phyloP scores from a whole-genome alignment of 2,888 invertebrate genomes.

The Serripes groenlandicus region DNA sequence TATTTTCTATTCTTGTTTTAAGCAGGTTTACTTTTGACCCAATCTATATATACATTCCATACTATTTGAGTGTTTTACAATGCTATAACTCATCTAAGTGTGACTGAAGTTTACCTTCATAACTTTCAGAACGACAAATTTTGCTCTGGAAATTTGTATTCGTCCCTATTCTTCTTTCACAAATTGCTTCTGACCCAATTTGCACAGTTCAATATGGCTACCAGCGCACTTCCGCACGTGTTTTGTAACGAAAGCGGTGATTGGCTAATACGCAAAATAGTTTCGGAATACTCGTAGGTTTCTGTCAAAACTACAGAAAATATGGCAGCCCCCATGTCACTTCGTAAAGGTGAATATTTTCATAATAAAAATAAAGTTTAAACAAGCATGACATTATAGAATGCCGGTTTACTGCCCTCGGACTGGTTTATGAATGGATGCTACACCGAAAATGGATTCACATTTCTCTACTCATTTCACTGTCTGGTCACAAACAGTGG shows the following conservation, averaged over 20 bases:
- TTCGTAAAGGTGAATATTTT: neutral
- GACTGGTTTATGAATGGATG: too few species aligned
- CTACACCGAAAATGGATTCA: too few species aligned
- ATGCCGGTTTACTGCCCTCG: too few species aligned
- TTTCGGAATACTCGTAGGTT: slow-evolving; percentile 4
- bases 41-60: too few species aligned
- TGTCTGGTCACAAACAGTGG: too few species aligned
- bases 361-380: too few species aligned
- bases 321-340: slow-evolving; percentile 11
- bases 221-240: slow-evolving; percentile 4
- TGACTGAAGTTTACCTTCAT: slow-evolving; percentile 17
- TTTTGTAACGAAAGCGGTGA: slow-evolving; percentile 14
- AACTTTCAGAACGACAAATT: slow-evolving; percentile 17
- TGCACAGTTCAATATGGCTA: slow-evolving; percentile 26
- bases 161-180: neutral
- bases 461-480: too few species aligned
- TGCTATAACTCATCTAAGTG: too few species aligned
- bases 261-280: neutral
- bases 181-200: slow-evolving; percentile 27
- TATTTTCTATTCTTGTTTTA: too few species aligned
- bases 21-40: too few species aligned
- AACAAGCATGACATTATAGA: too few species aligned
- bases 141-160: slow-evolving; percentile 13
- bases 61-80: too few species aligned
- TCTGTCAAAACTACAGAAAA: neutral